These are phyloP conservation scores for Ciona savignyi DNA, from an alignment of 23 tunicate species.

Conservation along the genomic window DNA sequence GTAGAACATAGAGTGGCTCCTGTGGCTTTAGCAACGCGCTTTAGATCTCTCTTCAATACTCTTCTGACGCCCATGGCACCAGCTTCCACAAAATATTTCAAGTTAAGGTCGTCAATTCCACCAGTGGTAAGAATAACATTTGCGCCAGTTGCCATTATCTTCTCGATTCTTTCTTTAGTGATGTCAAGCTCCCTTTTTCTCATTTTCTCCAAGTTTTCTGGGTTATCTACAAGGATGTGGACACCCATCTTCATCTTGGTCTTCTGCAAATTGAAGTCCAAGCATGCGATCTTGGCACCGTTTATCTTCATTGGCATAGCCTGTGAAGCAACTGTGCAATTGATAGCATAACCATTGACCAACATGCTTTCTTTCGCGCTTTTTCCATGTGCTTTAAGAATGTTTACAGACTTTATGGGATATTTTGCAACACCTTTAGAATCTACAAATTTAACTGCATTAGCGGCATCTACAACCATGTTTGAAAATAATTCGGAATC, in stretches of 20 bases:
- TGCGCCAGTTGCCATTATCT: slow-evolving; percentile 96
- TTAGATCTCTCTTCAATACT: slow-evolving; percentile 89
- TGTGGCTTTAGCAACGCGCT: slow-evolving; percentile 94
- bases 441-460: slow-evolving; percentile 92
- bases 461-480: slow-evolving; percentile 96
- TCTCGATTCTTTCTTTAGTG: slow-evolving; percentile 93
- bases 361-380: slow-evolving; percentile 82
- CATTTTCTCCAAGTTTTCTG: slow-evolving; percentile 86
- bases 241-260: slow-evolving; percentile 99
- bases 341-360: slow-evolving; percentile 98
- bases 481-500: slow-evolving; percentile 95
- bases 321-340: too few species aligned
- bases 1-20: slow-evolving; percentile 91
- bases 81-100: slow-evolving; percentile 95
- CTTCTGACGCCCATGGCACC: slow-evolving; percentile 99
- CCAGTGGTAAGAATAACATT: slow-evolving; percentile 98
- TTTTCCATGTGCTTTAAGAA: slow-evolving; percentile 96
- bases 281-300: slow-evolving; percentile 94
- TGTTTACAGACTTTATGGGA: slow-evolving; percentile 94
- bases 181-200: slow-evolving; percentile 91
- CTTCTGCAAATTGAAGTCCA: too few species aligned
- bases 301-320: slow-evolving; percentile 91
- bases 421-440: slow-evolving; percentile 86
- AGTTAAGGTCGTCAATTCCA: slow-evolving; percentile 96
- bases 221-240: slow-evolving; percentile 94